These are phyloP conservation scores for Sardinella longiceps DNA, from an alignment of 2,797 vertebrate genomes.

Conservation along the genomic window DNA sequence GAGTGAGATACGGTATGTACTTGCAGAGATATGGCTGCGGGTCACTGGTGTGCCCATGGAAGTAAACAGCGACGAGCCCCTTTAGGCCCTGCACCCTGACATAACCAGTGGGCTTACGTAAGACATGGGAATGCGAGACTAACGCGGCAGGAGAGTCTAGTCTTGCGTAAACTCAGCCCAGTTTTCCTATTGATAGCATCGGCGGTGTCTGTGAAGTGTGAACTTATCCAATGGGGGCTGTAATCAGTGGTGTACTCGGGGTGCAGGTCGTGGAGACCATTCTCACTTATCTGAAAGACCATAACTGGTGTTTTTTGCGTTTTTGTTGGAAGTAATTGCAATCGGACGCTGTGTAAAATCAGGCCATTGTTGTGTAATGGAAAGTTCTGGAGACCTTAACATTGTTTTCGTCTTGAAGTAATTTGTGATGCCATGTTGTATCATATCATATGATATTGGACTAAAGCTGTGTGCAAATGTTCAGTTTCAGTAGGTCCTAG, in stretches of 20 bases:
- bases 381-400: neutral
- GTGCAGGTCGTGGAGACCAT: neutral
- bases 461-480: too few relatives aligned
- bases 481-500: too few relatives aligned
- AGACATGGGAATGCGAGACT: neutral
- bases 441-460: too few relatives aligned
- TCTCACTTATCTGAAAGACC: neutral
- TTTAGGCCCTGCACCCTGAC: neutral
- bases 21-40: neutral
- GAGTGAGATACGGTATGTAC: neutral
- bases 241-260: neutral
- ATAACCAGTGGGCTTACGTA: neutral
- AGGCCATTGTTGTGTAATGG: neutral
- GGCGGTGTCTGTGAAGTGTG: neutral
- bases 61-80: neutral
- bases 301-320: neutral
- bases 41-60: neutral
- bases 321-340: neutral
- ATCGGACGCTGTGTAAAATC: neutral
- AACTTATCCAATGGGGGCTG: neutral
- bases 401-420: too few relatives aligned
- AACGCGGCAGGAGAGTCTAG: neutral
- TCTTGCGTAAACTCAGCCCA: neutral
- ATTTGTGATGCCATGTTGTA: too few relatives aligned
- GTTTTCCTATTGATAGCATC: neutral